Evolutionary conservation across 2,797 vertebrate species (phyloP), one percentile per base, ranked within the genome.

Genomic region (Salmo trutta): DNA sequence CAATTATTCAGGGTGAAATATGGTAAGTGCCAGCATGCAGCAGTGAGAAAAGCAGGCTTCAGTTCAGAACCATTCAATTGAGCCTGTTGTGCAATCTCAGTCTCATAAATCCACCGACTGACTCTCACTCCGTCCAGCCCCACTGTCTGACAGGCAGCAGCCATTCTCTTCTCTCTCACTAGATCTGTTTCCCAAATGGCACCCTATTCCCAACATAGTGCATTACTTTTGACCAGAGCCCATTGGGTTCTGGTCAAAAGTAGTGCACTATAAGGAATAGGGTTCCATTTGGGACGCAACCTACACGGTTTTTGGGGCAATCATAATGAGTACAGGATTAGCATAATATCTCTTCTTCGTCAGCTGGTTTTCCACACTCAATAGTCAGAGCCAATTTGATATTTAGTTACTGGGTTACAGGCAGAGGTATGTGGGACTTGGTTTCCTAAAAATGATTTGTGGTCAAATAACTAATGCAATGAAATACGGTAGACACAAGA

Each of bases 91-190:
- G 21, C 62, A 71, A 52, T 64, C 71, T 77, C 51, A 75, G 70
- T 15, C 31, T 73, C 52, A 85, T 78, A 87, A 78, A 85, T 66
- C 56, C 62, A 56, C 36, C 33, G 15, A 76, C 70, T 71, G 69
- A 41, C 41, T 59, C 56, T 59, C 16, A 41, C 71, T 59, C 67
- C 62, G 12, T 68, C 19, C 17, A 6, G 17, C 51, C 33, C 47
- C 56, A 10, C 41, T 10, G 3, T 72, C 51, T 79, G 75, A 75
- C 64, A 75, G 31, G 21, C 41, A 47, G 10, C 2, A 59, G 78
- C 41, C 65, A 27, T 36, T 31, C 59, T 31, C 51, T 62, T 47
- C 41, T 47, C 41, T 47, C 10, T 14, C 41, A 47, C 41, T 47
- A 47, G 41, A 10, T 47, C 41, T 47, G 41, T 47, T 47, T 47